Percentiles rank a stretch among this genome's conserved stretches.
Evolutionary conservation across 2,113 vertebrate genomes (phyloP).

Genomic region (Ciconia maguari): DNA sequence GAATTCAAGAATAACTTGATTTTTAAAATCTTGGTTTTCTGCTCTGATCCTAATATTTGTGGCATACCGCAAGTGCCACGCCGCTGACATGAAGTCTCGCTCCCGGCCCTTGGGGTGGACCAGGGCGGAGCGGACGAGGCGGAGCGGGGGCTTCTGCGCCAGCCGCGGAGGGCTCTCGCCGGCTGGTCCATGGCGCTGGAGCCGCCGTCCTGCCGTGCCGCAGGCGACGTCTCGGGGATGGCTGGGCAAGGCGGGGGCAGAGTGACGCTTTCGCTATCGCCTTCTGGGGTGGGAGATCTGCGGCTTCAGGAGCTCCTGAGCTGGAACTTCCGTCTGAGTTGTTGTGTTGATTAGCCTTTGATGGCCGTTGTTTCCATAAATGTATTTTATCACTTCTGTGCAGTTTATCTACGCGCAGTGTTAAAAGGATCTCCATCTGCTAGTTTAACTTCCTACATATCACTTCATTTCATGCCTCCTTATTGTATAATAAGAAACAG

Average conservation of each 20-base stretch:
- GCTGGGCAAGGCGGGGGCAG: background rate
- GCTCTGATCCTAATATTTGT: background rate
- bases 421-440: background rate
- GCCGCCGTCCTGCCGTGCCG: rapidly evolving
- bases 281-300: background rate
- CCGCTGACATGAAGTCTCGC: too few species aligned
- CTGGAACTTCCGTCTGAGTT: background rate
- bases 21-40: background rate
- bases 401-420: background rate
- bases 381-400: background rate
- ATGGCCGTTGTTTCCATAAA: background rate
- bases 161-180: too few species aligned
- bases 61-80: background rate
- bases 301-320: background rate
- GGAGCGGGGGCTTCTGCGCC: background rate
- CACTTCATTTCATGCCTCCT: background rate
- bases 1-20: background rate
- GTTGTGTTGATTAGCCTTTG: background rate
- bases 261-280: rapidly evolving
- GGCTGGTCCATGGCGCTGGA: background rate
- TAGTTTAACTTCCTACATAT: background rate
- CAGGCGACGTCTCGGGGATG: background rate
- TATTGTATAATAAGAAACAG: background rate
- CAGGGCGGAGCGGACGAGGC: background rate
- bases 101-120: background rate